phyloP scores from a whole-genome alignment of 2,113 vertebrate genomes.

The Struthidea cinerea region DNA sequence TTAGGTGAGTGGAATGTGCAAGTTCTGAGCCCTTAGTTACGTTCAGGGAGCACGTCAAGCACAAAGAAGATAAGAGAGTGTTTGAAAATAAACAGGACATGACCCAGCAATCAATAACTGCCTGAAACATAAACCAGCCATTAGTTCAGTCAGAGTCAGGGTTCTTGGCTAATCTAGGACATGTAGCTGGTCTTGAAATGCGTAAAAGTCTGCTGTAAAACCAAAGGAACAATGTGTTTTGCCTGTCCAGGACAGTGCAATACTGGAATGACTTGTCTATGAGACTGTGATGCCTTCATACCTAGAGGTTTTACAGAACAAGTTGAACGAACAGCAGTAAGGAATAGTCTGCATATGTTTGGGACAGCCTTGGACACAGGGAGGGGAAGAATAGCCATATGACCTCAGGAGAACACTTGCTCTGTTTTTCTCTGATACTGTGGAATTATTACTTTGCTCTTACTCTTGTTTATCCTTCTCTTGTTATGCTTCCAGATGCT shows the following conservation, averaged over 20 bases:
- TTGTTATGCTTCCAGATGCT: neutral
- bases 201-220: neutral
- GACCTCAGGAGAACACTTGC: neutral
- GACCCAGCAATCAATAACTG: slow-evolving; percentile 15
- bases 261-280: neutral
- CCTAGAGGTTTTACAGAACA: neutral
- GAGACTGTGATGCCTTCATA: neutral
- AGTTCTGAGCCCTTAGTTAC: neutral
- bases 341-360: neutral
- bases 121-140: neutral
- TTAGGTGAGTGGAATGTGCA: neutral
- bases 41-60: neutral
- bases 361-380: neutral
- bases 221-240: neutral
- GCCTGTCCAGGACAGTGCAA: neutral
- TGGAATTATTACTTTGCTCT: neutral
- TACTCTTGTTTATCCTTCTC: neutral
- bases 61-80: neutral
- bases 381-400: neutral
- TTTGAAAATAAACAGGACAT: neutral
- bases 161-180: neutral
- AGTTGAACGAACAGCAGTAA: neutral
- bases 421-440: neutral
- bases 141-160: neutral
- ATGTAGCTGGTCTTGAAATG: neutral